Evolutionary conservation across 1,140 invertebrate genomes (phyloP).

Genomic region (Anastrepha ludens): DNA sequence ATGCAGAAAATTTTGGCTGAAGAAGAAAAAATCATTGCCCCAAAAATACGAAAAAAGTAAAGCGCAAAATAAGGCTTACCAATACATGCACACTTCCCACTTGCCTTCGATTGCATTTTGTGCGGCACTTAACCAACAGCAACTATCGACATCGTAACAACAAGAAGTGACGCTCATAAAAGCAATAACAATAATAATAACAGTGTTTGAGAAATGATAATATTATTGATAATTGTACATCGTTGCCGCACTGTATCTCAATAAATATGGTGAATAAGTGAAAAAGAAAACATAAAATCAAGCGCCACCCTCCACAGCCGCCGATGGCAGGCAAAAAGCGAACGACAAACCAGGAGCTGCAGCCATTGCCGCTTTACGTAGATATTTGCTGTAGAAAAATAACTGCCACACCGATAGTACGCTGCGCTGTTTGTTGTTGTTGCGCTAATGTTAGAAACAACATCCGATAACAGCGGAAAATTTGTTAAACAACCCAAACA

Average conservation of each 20-base stretch:
- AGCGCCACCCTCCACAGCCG: background rate
- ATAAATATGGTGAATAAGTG: background rate
- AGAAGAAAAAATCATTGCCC: background rate
- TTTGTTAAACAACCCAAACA: slow-evolving; percentile 37
- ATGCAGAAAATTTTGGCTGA: background rate
- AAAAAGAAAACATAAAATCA: too few species aligned
- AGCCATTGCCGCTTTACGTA: background rate
- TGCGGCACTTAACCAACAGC: background rate
- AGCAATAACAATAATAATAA: slow-evolving; percentile 34
- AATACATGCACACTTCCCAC: background rate
- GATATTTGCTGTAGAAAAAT: slow-evolving; percentile 1
- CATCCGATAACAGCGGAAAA: background rate
- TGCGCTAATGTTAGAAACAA: background rate
- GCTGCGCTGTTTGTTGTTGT: background rate
- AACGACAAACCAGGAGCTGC: background rate
- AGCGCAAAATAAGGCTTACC: background rate
- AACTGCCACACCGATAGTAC: background rate
- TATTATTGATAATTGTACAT: slow-evolving; percentile 10
- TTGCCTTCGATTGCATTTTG: background rate
- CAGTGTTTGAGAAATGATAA: slow-evolving; percentile 28
- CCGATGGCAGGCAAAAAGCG: background rate
- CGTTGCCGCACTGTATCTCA: background rate
- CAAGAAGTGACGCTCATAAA: slow-evolving; percentile 16
- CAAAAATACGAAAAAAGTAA: background rate
- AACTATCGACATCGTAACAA: background rate